Base-by-base conservation (phyloP, 2,797 vertebrate species). In the Sebastiscus albofasciatus region DNA sequence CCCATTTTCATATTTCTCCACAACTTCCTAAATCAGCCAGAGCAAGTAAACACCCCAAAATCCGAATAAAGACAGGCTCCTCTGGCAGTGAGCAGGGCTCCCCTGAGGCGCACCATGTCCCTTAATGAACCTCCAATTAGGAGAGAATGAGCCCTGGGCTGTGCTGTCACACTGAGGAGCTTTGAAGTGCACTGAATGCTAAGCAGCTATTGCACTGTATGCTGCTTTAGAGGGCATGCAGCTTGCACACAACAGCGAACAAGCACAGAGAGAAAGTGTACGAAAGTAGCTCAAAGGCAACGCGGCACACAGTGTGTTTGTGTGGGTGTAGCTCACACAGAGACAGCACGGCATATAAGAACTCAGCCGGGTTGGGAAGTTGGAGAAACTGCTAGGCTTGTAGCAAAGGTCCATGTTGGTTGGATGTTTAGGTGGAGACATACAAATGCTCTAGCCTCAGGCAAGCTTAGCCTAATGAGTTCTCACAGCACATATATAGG, bases 111-210 rank as follows among this genome's bases (percentile, higher is more conserved):
- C 73, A 72, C 84, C 73, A 70, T 92, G 93, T 94, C 91, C 90
- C 88, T 92, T 95, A 95, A 95, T 95, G 93, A 95, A 95, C 89
- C 93, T 90, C 92, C 93, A 96, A 96, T 95, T 95, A 95, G 90
- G 75, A 84, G 86, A 86, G 91, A 94, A 94, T 91, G 90, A 93
- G 92, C 92, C 93, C 86, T 75, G 90, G 92, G 94, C 85, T 88
- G 81, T 64, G 73, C 93, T 89, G 92, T 91, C 94, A 93, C 86
- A 89, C 59, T 20, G 83, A 88, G 82, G 89, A 75, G 90, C 93
- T 94, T 95, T 94, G 92, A 94, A 93, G 93, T 90, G 87, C 24
- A 68, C 75, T 89, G 92, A 91, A 94, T 94, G 84, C 87, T 89
- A 92, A 94, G 89, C 88, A 94, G 93, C 81, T 85, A 85, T 82